Evolutionary conservation across 2,888 invertebrate genomes (phyloP).

Genomic region (Leptura quadrifasciata): DNA sequence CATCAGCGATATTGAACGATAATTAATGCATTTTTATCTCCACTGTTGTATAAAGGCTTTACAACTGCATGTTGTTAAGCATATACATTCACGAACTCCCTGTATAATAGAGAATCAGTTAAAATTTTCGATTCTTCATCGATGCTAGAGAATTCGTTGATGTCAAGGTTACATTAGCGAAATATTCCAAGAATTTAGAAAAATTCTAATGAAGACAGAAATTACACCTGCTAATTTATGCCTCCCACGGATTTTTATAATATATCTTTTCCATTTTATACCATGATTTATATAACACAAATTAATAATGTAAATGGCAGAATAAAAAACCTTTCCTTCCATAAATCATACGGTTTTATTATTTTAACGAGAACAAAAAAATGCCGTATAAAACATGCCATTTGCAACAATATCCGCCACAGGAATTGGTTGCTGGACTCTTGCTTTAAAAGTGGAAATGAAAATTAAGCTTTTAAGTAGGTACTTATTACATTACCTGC

Average conservation of each 20-base stretch:
- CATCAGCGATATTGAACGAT: too few relatives aligned
- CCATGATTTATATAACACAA: neutral
- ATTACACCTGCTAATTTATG: neutral
- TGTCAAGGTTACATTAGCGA: neutral
- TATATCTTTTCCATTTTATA: neutral
- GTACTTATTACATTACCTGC: constrained; percentile 35
- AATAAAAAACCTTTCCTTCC: constrained; percentile 2
- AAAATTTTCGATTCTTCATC: too few relatives aligned
- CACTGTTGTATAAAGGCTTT: too few relatives aligned
- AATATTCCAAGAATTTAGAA: neutral
- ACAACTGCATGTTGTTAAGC: too few relatives aligned
- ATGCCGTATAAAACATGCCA: neutral
- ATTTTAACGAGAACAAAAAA: constrained; percentile 27
- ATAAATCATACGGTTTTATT: constrained; percentile 24
- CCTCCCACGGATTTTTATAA: neutral
- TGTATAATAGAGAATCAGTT: too few relatives aligned
- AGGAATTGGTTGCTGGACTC: constrained; percentile 4
- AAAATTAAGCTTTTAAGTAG: constrained; percentile 32
- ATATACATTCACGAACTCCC: too few relatives aligned
- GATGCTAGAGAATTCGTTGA: neutral
- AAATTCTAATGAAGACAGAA: neutral
- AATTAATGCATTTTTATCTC: too few relatives aligned
- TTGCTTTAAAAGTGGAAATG: constrained; percentile 26
- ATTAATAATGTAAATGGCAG: constrained; percentile 18
- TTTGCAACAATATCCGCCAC: neutral